Base-by-base conservation (phyloP, 2,113 vertebrate species). In the Parotia lawesii region DNA sequence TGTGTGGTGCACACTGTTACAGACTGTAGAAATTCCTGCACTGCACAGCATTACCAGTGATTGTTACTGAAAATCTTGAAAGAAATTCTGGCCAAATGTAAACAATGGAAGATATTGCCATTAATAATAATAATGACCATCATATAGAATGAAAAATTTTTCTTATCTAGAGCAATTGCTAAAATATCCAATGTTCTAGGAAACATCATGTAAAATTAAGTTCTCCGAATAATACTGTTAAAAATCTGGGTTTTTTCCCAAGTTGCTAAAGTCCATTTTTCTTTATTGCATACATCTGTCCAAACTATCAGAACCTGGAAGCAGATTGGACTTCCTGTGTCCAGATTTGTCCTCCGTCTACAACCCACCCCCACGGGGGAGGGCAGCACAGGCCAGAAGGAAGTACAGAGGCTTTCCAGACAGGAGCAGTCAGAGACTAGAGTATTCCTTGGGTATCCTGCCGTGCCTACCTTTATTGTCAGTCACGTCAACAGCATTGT, bases 311-410 rank as follows among this genome's bases (percentile, higher is more conserved):
- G 61, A 77, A 50, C 15, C 23, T 35, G 11, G 38, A 38, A 89
- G 22, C 21, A 48, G 18, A 64, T 60, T 86, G 17, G 20, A 58
- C 5, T 67, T 71, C 17, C 33, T 58, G 3, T 65, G 64, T 74
- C 37, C 31, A 45, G 10, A 80, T 57, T 89, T 80, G 33, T 81
- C 11, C 31, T 56, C 5, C 72, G 7, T 69, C 53, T 72, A 24
- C 23, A 51, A 17, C 17, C 35, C 12, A 76, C 0, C 18, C 37
- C 11, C 15, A 12, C 14, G 4, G 0, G 15, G 16, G 13, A 72
- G 45, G 24, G 23, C 76, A 73, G 33, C 29, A 47, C 8, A 62
- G 25, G 7, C 17, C 47, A 48, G 45, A 37, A 53, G 27, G 50
- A 89, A 65, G 5, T 23, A 14, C 25, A 50, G 64, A 51, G 18